phyloP scores from a whole-genome alignment of 2,113 vertebrate genomes.

The Triplophysa tibetana region DNA sequence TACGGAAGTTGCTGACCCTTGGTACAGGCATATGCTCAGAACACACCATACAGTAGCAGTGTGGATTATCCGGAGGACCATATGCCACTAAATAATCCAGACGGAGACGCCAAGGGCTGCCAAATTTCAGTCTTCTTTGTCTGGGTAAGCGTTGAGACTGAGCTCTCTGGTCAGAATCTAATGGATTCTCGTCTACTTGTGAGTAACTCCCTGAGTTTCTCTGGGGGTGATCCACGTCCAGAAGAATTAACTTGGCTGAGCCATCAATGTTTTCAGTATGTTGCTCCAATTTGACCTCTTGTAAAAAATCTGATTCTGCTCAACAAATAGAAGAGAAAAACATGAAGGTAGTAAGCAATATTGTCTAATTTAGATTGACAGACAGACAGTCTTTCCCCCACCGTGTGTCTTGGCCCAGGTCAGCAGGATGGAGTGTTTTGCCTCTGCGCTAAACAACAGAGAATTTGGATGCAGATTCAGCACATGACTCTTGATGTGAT shows the following conservation, averaged over 20 bases:
- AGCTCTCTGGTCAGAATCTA: background rate
- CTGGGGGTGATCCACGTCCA: slow-evolving; percentile 56
- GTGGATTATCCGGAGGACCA: slow-evolving; percentile 74
- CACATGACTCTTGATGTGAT: slow-evolving; percentile 87
- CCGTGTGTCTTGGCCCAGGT: slow-evolving; percentile 80
- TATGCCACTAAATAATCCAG: slow-evolving; percentile 87
- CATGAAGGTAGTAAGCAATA: background rate
- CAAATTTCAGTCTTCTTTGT: slow-evolving; percentile 67
- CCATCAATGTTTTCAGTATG: slow-evolving; percentile 60
- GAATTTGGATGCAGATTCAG: slow-evolving; percentile 86
- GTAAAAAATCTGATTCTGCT: slow-evolving; percentile 51
- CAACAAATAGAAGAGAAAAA: background rate
- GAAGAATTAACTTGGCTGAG: slow-evolving; percentile 55
- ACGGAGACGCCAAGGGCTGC: slow-evolving; percentile 79
- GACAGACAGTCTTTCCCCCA: slow-evolving; percentile 47
- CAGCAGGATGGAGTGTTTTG: slow-evolving; percentile 85
- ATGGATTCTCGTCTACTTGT: slow-evolving; percentile 44
- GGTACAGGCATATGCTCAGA: slow-evolving; percentile 79
- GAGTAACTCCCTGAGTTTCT: slow-evolving; percentile 48
- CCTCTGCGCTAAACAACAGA: slow-evolving; percentile 80
- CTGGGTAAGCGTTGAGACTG: background rate
- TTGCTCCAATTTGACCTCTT: slow-evolving; percentile 66
- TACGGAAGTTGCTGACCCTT: slow-evolving; percentile 83
- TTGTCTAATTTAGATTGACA: background rate
- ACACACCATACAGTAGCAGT: slow-evolving; percentile 87